These are phyloP conservation scores for Chydorus sphaericus DNA, from an alignment of 2,888 invertebrate species.

Conservation along the genomic window DNA sequence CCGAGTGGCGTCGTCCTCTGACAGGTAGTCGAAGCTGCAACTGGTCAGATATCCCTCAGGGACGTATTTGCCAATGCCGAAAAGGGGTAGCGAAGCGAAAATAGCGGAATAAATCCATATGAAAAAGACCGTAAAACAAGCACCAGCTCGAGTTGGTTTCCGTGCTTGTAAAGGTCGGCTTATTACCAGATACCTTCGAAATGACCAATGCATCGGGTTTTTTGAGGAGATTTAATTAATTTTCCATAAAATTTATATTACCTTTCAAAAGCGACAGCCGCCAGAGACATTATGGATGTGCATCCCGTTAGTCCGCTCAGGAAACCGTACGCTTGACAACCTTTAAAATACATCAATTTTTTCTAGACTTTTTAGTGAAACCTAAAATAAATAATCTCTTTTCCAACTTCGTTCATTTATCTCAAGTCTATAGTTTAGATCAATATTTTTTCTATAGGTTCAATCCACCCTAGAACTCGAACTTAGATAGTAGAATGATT, in stretches of 20 bases:
- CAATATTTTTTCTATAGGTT: too few species aligned
- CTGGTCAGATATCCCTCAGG: slow-evolving; percentile 71
- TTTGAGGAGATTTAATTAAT: too few species aligned
- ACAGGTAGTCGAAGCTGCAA: slow-evolving; percentile 73
- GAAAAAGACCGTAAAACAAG: slow-evolving; percentile 42
- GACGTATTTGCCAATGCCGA: slow-evolving; percentile 59
- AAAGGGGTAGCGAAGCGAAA: slow-evolving; percentile 54
- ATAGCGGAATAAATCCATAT: slow-evolving; percentile 58
- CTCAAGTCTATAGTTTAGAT: too few species aligned
- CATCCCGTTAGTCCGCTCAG: slow-evolving; percentile 65
- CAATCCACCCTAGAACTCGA: too few species aligned
- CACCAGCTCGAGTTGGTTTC: slow-evolving; percentile 37
- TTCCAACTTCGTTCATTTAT: too few species aligned
- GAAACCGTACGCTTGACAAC: slow-evolving; percentile 64
- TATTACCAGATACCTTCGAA: slow-evolving; percentile 65
- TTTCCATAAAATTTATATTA: too few species aligned
- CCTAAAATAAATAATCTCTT: too few species aligned
- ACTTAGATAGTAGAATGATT: too few species aligned
- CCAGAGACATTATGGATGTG: slow-evolving; percentile 62
- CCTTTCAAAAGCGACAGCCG: slow-evolving; percentile 67
- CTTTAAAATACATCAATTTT: slow-evolving; percentile 42
- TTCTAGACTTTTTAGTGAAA: too few species aligned
- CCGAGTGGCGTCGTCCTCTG: slow-evolving; percentile 40
- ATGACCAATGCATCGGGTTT: too few species aligned
- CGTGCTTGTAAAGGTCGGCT: slow-evolving; percentile 55